Conservation (phyloP, 2,113 vertebrate species). For the Hydrolagus affinis region DNA sequence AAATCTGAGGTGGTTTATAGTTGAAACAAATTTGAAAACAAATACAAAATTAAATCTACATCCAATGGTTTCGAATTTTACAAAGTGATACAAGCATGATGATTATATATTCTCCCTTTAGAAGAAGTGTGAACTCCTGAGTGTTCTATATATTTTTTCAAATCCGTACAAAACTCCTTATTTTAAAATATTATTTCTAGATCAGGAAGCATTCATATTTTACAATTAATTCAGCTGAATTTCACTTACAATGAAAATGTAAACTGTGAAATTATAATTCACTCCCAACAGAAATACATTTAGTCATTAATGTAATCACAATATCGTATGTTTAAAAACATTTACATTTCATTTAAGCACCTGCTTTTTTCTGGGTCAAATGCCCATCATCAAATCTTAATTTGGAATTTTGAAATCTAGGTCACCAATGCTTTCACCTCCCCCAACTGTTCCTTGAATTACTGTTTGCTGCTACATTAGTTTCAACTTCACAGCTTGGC, state of each 20-base stretch:
- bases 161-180: not conserved
- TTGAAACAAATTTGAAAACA: not conserved
- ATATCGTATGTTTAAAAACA: conserved; percentile 7
- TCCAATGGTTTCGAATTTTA: not conserved
- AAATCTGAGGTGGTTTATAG: not conserved
- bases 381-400: conserved; percentile 25
- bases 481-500: conserved; percentile 23
- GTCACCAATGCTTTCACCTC: not conserved
- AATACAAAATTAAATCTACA: not conserved
- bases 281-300: conserved; percentile 20
- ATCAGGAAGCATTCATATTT: conserved; percentile 28
- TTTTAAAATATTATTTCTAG: conserved; percentile 3
- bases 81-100: not conserved
- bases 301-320: conserved; percentile 13
- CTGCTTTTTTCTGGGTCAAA: not conserved
- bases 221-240: conserved; percentile 10
- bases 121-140: not conserved
- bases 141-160: conserved; percentile 7
- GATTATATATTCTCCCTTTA: not conserved
- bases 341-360: not conserved
- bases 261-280: conserved; percentile 18
- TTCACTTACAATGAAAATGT: conserved; percentile 30
- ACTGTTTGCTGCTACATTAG: conserved; percentile 1
- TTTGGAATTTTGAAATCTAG: not conserved
- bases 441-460: conserved; percentile 6